Percentiles rank a stretch among this genome's conserved stretches.
phyloP scores from a whole-genome alignment of 2,888 invertebrate species.

The Noctua fimbriata region DNA sequence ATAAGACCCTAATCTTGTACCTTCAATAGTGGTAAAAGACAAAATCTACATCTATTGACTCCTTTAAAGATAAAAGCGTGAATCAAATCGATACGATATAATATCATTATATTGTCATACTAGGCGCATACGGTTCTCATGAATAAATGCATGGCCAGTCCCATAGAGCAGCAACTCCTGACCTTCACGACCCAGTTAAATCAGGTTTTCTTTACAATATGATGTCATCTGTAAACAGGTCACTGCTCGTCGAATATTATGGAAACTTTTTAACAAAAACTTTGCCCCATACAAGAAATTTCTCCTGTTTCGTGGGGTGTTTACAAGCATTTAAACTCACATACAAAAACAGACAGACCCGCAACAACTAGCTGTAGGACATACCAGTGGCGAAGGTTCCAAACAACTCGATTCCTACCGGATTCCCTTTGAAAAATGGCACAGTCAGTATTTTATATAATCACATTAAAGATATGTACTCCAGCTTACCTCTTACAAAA shows the following conservation, averaged over 20 bases:
- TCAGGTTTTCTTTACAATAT: conserved; percentile 40
- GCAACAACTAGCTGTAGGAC: too few relatives aligned
- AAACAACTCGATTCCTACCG: too few relatives aligned
- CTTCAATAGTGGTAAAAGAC: neutral
- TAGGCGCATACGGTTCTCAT: conserved; percentile 2
- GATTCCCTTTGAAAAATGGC: too few relatives aligned
- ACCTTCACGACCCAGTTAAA: conserved; percentile 44
- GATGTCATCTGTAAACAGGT: conserved; percentile 33
- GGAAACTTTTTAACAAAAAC: neutral
- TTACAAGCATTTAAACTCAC: too few relatives aligned
- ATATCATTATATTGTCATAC: conserved; percentile 2
- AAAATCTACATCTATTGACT: neutral
- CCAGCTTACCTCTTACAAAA: too few relatives aligned
- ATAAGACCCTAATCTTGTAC: neutral
- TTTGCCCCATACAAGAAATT: too few relatives aligned
- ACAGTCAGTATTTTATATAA: too few relatives aligned
- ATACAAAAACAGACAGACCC: too few relatives aligned
- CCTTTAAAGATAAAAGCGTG: neutral
- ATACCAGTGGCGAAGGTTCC: too few relatives aligned
- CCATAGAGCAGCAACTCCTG: conserved; percentile 10
- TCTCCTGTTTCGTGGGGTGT: too few relatives aligned
- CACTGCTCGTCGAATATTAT: conserved; percentile 3
- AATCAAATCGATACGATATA: neutral
- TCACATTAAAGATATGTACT: too few relatives aligned
- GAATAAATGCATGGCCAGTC: conserved; percentile 14